phyloP scores from a whole-genome alignment of 2,113 vertebrate species.

The Elaphurus davidianus region DNA sequence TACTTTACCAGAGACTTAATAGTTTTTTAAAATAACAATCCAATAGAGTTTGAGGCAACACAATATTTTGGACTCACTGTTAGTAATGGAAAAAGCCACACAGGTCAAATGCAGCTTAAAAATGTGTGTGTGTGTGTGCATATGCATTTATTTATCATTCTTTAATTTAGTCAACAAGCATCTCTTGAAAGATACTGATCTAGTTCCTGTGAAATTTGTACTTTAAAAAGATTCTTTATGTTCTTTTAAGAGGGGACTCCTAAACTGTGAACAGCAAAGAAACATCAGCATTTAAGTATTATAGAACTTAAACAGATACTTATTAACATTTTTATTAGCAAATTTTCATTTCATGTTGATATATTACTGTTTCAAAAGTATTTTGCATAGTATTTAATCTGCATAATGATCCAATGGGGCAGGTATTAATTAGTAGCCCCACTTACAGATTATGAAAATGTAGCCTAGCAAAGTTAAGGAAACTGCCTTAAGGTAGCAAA shows the following conservation, averaged over 20 bases:
- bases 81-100: not conserved
- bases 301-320: not conserved
- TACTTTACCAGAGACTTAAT: not conserved
- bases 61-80: not conserved
- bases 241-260: not conserved
- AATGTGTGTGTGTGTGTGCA: not conserved
- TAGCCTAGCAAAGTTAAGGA: not conserved
- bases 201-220: not conserved
- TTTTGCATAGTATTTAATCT: not conserved
- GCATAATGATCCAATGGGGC: not conserved
- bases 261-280: not conserved
- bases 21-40: slow-evolving; percentile 29
- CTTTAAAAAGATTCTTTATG: not conserved
- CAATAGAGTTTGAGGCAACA: slow-evolving; percentile 30
- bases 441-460: not conserved
- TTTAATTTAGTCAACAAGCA: not conserved
- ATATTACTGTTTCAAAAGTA: not conserved
- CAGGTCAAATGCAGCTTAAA: not conserved
- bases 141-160: not conserved
- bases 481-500: not conserved
- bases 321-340: not conserved
- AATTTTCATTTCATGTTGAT: not conserved
- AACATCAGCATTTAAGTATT: not conserved
- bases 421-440: not conserved
- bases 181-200: not conserved